Conservation (phyloP, 2,113 vertebrate species). For the Nannobrachium achirus region DNA sequence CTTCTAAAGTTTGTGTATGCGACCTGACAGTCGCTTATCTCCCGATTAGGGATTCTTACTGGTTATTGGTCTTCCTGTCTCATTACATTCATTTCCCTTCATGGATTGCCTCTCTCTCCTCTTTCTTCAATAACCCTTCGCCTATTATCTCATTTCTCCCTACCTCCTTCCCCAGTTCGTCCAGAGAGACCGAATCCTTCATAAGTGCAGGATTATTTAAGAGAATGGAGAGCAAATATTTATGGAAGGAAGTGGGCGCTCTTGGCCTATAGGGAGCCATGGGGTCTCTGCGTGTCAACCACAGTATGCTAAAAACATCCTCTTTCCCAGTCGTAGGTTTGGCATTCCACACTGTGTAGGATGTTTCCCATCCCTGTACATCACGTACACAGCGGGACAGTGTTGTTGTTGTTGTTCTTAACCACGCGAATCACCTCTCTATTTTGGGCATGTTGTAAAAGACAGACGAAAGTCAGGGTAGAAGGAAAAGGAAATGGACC, state of each 20-base stretch:
- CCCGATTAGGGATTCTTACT: no score
- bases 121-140: conserved; percentile 4
- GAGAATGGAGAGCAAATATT: conserved; percentile 15
- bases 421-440: not conserved
- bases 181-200: conserved; percentile 12
- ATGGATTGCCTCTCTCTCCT: not conserved
- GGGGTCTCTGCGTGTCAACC: conserved; percentile 7
- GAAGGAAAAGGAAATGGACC: no score
- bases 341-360: not conserved
- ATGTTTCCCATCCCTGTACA: not conserved
- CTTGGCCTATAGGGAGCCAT: not conserved
- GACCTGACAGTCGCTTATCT: no score
- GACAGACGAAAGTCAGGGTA: no score
- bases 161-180: not conserved
- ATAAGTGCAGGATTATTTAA: conserved; percentile 26
- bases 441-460: no score
- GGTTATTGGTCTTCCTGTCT: no score
- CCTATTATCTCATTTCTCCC: conserved; percentile 12
- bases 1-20: no score
- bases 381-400: not conserved
- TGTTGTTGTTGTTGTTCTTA: not conserved
- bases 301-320: not conserved
- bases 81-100: not conserved
- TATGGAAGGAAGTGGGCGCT: conserved; percentile 35
- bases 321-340: not conserved